A percentile compares a stretch with the other conserved stretches of the same genome.
phyloP scores from a whole-genome alignment of 1,140 invertebrate species.

The Sycophaga agraensis region DNA sequence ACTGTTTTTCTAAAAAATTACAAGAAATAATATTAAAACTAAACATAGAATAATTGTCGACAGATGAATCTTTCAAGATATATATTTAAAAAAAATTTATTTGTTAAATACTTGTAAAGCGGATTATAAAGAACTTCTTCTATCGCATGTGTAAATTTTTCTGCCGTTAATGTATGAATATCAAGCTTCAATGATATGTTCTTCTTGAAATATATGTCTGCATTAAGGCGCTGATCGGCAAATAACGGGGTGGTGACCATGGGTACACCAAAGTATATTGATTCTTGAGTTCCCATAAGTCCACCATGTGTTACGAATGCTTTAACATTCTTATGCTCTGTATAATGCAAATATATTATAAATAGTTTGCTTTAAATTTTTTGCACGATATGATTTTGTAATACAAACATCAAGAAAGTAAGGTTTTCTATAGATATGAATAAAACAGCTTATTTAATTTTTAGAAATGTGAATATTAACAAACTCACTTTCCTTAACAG shows the following conservation, averaged over 20 bases:
- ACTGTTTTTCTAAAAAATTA: background rate
- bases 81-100: background rate
- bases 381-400: background rate
- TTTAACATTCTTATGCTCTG: conserved; percentile 68
- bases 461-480: background rate
- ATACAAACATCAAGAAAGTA: background rate
- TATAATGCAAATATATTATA: conserved; percentile 34
- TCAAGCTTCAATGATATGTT: conserved; percentile 42
- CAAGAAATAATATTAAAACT: background rate
- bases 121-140: conserved; percentile 45
- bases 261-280: conserved; percentile 6
- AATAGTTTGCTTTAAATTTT: background rate
- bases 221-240: conserved; percentile 6
- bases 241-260: conserved; percentile 9
- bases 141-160: conserved; percentile 41
- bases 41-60: background rate
- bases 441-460: background rate
- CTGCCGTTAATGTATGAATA: conserved; percentile 44
- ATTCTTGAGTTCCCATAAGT: conserved; percentile 68
- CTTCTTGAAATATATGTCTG: background rate
- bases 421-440: background rate
- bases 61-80: background rate
- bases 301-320: conserved; percentile 73
- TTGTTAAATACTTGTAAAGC: conserved; percentile 37
- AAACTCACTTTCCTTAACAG: too few relatives aligned